Conservation (phyloP, 1,140 invertebrate genomes). For the Hermetia illucens region DNA sequence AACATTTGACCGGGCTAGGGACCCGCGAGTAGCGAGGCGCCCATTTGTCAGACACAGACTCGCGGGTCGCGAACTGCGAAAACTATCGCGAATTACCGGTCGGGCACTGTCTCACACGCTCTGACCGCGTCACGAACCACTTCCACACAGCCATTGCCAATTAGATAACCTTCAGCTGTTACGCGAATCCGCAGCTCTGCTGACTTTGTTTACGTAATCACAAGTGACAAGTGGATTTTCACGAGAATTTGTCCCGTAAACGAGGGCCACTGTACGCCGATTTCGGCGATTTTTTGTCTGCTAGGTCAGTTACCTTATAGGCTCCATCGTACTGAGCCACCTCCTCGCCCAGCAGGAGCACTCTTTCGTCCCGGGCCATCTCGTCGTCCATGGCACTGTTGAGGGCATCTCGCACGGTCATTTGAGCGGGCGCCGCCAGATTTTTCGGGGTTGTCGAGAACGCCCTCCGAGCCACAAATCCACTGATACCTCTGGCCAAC, state of each 20-base stretch:
- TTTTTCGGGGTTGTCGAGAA: conserved; percentile 41
- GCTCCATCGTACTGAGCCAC: conserved; percentile 98
- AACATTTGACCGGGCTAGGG: too few species aligned
- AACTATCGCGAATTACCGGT: background rate
- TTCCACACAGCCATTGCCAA: conserved; percentile 1
- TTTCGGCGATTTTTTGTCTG: too few species aligned
- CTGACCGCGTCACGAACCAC: too few species aligned
- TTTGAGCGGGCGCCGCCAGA: conserved; percentile 44
- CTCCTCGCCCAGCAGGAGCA: conserved; percentile 94
- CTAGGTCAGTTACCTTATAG: conserved; percentile 64
- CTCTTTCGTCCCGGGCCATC: conserved; percentile 84
- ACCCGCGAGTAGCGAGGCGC: too few species aligned
- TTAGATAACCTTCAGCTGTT: background rate
- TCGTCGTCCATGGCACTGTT: conserved; percentile 96
- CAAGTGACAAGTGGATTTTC: conserved; percentile 1
- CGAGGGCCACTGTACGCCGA: too few species aligned
- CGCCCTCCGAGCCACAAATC: conserved; percentile 29
- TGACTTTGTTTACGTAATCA: conserved; percentile 31
- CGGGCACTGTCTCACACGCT: background rate
- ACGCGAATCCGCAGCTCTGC: too few species aligned
- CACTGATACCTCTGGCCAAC: conserved; percentile 17
- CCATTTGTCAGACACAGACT: too few species aligned
- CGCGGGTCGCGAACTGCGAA: too few species aligned
- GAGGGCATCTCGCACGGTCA: conserved; percentile 93
- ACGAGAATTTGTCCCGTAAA: too few species aligned